A percentile compares a stretch with the other conserved stretches of the same genome.
Evolutionary conservation across 2,113 vertebrate genomes (phyloP).

Genomic region (Panthera leo): DNA sequence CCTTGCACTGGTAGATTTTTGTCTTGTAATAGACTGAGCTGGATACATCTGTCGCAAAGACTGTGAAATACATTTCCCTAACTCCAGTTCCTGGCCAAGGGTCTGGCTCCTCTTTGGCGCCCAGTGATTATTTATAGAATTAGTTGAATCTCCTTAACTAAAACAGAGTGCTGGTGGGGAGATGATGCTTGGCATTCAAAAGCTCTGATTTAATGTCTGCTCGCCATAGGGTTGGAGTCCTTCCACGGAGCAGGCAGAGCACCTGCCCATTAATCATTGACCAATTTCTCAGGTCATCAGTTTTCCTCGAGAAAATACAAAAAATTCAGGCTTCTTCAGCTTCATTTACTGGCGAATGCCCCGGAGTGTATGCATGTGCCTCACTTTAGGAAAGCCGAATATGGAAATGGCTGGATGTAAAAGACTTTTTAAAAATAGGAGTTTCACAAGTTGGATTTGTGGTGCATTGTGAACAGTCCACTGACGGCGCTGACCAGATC

Average conservation of each 20-base stretch:
- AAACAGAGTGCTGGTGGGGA: background rate
- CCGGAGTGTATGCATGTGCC: background rate
- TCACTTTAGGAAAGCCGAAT: background rate
- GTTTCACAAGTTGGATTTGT: background rate
- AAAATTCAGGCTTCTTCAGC: background rate
- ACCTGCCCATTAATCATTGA: background rate
- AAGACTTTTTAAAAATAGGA: background rate
- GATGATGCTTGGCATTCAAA: background rate
- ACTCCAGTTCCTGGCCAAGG: background rate
- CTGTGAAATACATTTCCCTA: background rate
- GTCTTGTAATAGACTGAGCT: background rate
- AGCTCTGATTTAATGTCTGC: background rate
- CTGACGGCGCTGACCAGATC: background rate
- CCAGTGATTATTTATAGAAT: background rate
- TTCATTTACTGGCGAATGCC: background rate
- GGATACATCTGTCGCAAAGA: background rate
- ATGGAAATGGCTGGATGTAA: background rate
- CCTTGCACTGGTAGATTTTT: background rate
- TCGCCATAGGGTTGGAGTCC: background rate
- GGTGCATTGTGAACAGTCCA: background rate
- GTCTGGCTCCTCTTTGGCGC: background rate
- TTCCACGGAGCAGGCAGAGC: background rate
- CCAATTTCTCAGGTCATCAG: background rate
- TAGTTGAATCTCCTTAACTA: conserved; percentile 19
- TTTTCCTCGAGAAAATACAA: conserved; percentile 29